A percentile compares a stretch with the other conserved stretches of the same genome.
Evolutionary conservation across 2,113 vertebrate species (phyloP).

Genomic region (Gorsachius goisagi): DNA sequence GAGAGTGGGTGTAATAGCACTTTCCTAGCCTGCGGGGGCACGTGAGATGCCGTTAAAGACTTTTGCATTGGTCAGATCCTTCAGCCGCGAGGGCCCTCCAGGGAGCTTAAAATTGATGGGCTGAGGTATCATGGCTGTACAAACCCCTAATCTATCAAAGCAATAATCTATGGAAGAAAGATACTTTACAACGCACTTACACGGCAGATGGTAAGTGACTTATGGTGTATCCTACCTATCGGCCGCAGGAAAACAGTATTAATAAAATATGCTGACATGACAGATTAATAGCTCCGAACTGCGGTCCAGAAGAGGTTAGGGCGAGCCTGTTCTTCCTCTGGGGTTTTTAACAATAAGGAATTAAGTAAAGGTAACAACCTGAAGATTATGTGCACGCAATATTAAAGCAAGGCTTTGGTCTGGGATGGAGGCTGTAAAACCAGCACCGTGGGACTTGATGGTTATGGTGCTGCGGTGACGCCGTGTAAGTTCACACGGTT

Average conservation of each 20-base stretch:
- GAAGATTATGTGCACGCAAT: neutral
- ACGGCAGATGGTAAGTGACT: slow-evolving; percentile 52
- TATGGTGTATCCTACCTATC: neutral
- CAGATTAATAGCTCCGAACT: slow-evolving; percentile 20
- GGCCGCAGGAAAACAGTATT: neutral
- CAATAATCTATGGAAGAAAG: slow-evolving; percentile 29
- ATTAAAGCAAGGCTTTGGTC: neutral
- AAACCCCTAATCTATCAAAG: slow-evolving; percentile 38
- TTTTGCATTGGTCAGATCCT: neutral
- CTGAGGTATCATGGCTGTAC: neutral
- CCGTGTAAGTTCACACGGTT: neutral
- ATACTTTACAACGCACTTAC: neutral
- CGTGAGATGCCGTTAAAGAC: neutral
- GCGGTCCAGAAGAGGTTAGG: neutral
- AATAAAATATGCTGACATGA: slow-evolving; percentile 35
- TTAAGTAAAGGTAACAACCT: slow-evolving; percentile 20
- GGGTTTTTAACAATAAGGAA: slow-evolving; percentile 9
- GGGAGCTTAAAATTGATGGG: neutral
- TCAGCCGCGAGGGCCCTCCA: neutral
- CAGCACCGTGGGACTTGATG: neutral
- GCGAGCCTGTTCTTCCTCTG: neutral
- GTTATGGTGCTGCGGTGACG: neutral
- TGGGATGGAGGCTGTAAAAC: neutral
- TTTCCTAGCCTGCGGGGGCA: neutral
- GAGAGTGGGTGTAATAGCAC: neutral